Base-by-base conservation (phyloP, 2,113 vertebrate species). In the Sander vitreus region DNA sequence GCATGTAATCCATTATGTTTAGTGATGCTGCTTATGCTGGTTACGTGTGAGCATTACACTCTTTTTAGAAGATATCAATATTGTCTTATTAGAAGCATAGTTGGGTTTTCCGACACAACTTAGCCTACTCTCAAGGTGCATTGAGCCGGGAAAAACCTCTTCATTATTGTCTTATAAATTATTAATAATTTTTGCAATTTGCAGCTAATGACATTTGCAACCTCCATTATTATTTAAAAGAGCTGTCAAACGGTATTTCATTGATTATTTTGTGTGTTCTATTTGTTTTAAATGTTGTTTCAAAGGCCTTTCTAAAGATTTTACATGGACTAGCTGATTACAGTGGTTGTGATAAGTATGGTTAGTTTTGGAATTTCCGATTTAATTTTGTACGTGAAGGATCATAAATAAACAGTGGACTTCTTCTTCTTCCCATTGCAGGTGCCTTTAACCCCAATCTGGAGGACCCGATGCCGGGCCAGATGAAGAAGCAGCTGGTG, bases 401-500 rank as follows among this genome's bases (percentile, higher is more conserved):
- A 18, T 43, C 18, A 33, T 13, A 16, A 18, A 54, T 50, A 18
- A 67, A 10, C 30, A 5, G 1, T n/a, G 5, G 19, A 3, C 53
- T 18, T 53, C 0, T 4, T 64, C n/a, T 63, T 65, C 21, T 53
- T 1, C 2, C 66, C 47, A 3, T 73, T 57, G 0, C 88, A 99
- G 98, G 97, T 81, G 67, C 95, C 93, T 99, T 99, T 92, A 99
- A 98, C 90, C 97, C 97, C 62, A 96, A 95, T 77, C 92, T 96
- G 0, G 98, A 99, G 80, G 98, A 99, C 54, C 97, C 97, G 0
- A 83, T 97, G 67, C 96, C 96, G 0, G 96, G 95, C 47, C 96
- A 96, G 21, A 89, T 97, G 94, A 99, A 96, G 95, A 99, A 99
- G 73, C 98, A 99, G 86, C 92, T 99, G 76, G 94, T 97, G 36